Conservation (phyloP, 2,113 vertebrate species). For the Charina bottae region DNA sequence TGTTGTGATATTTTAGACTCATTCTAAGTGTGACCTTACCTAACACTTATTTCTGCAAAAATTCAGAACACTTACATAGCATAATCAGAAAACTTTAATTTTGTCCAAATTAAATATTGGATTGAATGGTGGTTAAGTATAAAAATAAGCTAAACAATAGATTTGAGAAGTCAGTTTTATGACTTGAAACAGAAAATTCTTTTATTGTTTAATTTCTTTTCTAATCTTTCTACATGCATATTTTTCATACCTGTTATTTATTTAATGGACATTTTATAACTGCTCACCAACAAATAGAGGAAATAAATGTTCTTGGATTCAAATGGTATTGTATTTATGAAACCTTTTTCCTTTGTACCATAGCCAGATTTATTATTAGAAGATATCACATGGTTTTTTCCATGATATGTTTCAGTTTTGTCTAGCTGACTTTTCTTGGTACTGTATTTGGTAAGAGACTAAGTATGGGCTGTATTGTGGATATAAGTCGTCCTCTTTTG, state of each 20-base stretch:
- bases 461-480: slow-evolving; percentile 43
- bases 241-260: not conserved
- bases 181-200: not conserved
- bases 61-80: not conserved
- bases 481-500: slow-evolving; percentile 36
- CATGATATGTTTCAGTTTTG: slow-evolving; percentile 42
- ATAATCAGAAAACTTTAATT: not conserved
- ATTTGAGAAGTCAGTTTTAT: not conserved
- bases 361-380: slow-evolving; percentile 28
- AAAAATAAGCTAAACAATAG: not conserved
- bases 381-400: slow-evolving; percentile 29
- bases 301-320: not conserved
- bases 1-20: not conserved
- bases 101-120: not conserved
- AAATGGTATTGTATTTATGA: slow-evolving; percentile 5
- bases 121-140: not conserved
- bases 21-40: not conserved
- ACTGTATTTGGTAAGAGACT: slow-evolving; percentile 47
- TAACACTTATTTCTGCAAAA: not conserved
- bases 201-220: not conserved
- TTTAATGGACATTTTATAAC: not conserved
- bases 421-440: slow-evolving; percentile 43
- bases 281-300: slow-evolving; percentile 16
- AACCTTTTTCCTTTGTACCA: slow-evolving; percentile 27
- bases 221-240: slow-evolving; percentile 2